Evolutionary conservation across 1,140 invertebrate species (phyloP), one percentile per base, ranked within the genome.

Genomic region (Wiebesia pumilae): DNA sequence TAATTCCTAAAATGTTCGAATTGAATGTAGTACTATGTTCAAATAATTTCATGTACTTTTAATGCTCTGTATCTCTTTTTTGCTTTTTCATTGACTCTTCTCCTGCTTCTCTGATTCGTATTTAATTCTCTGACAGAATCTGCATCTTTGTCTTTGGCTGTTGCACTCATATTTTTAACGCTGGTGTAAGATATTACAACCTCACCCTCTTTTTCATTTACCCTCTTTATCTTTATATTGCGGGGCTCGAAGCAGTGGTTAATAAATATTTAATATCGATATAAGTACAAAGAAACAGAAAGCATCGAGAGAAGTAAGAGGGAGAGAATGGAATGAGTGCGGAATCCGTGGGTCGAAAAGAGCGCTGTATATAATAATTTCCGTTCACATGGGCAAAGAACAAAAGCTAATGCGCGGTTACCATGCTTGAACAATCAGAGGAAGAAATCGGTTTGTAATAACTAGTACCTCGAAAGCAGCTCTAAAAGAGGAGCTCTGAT

Each of bases 1-100:
- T 85, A 71, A 85, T 85, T 85, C 77, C 40, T 69, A 85, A 85
- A 80, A 85, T 47, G 83, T 67, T 79, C 27, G 33, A 30, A 47
- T 75, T 40, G 47, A 83, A 47, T 75, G 47, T 75, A 38, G 79
- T 35, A 40, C 67, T n/a, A n/a, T 30, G 71, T 3, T 30, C 82
- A 73, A 33, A 62, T 51, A 73, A 51, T 73, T 67, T 33, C 54
- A 33, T 12, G 0, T 3, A 47, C 47, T 14, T 62, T 62, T 3
- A 35, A 21, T 4, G 24, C 21, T 12, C 40, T 43, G 6, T 54
- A 7, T 54, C 51, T 43, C 35, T 43, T 27, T 21, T 58, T 2
- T 21, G 33, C 38, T 19, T 35, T 38, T n/a, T 24, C 81, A 4
- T 40, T 10, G 19, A 35, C 73, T n/a, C 21, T 65, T 7, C 21